Base-by-base conservation (phyloP, 2,797 vertebrate genomes). In the Chaunax sp. region DNA sequence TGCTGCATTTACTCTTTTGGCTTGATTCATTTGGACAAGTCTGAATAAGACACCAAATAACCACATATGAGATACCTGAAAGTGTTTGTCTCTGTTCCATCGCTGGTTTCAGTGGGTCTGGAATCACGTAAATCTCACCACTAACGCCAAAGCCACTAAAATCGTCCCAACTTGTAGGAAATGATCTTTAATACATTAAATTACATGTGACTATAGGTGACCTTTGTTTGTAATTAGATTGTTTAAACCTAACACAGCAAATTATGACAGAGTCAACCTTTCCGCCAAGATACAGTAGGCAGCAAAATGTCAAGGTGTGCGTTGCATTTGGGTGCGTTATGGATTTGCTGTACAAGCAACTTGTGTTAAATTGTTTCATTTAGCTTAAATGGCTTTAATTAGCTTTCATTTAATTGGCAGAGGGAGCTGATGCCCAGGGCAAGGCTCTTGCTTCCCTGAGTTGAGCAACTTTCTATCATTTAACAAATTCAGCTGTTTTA, bases 381-480 rank as follows among this genome's bases (percentile, higher is more conserved):
- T 86, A 71, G 70, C 70, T 75, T 87, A 84, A 87, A 84, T 88
- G 66, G 76, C 74, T 87, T 91, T 86, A 92, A 93, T 92, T 90
- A 91, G 86, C 76, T 87, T 79, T 67, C 64, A 70, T 89, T 88
- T 91, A 89, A 91, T 92, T 90, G 86, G 77, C 52, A 79, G 76
- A 54, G 71, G 67, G 72, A 90, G 75, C 72, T 2, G 43, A 47
- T 64, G 84, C 89, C 85, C 30, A 65, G 53, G 83, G 91, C 87
- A 69, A 81, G 61, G 69, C 79, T 76, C 63, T 71, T 22, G 8
- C 70, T 51, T 75, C 69, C 60, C 37, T 44, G 58, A 80, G 69
- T 64, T 64, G 52, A 84, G 70, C 55, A 72, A 78, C 69, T 76
- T 84, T 85, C 64, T 49, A 71, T 86, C 70, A 67, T 55, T 69